These are phyloP conservation scores for Apamea anceps DNA, from an alignment of 2,888 invertebrate genomes.

Conservation along the genomic window DNA sequence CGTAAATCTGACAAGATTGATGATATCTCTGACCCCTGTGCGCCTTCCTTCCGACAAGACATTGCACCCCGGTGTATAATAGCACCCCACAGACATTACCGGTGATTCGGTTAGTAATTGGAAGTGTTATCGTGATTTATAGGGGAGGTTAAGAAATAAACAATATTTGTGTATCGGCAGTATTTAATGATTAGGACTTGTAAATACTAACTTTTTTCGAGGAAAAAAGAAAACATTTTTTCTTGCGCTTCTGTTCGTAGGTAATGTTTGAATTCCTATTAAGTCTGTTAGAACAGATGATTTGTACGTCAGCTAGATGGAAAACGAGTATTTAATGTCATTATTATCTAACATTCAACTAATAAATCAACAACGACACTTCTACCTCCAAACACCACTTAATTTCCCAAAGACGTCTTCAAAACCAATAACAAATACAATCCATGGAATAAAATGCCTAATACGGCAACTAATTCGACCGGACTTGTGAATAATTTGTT, in stretches of 20 bases:
- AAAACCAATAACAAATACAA: constrained; percentile 21
- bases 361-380: not conserved
- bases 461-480: constrained; percentile 41
- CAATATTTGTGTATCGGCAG: not conserved
- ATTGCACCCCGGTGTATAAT: constrained; percentile 69
- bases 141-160: constrained; percentile 12
- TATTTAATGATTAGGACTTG: not conserved
- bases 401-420: constrained; percentile 11
- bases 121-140: constrained; percentile 42
- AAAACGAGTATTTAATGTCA: not conserved
- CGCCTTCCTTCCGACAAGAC: constrained; percentile 71
- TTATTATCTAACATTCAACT: not conserved
- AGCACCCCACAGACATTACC: constrained; percentile 50
- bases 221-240: not conserved
- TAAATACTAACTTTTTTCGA: not conserved
- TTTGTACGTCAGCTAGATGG: not conserved
- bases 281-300: not conserved
- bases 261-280: not conserved
- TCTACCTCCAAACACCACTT: not conserved
- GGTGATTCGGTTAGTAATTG: constrained; percentile 42
- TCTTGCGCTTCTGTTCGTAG: not conserved
- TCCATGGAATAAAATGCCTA: constrained; percentile 36
- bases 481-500: constrained; percentile 64
- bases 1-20: constrained; percentile 87
- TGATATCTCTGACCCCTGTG: constrained; percentile 78